phyloP scores from a whole-genome alignment of 2,888 invertebrate species.

The Drosophila differens region DNA sequence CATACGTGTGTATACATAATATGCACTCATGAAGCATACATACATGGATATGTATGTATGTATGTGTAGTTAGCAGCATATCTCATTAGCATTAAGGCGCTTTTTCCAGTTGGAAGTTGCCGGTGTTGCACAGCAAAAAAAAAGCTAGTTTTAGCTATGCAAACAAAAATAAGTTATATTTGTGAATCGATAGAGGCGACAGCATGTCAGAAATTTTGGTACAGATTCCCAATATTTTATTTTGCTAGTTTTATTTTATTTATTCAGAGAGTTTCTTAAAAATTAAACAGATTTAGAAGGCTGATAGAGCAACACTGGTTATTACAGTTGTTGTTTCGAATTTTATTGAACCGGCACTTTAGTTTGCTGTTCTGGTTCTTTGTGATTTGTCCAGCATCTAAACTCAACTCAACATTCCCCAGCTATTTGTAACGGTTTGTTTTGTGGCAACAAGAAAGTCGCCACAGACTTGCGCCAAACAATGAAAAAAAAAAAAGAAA shows the following conservation, averaged over 20 bases:
- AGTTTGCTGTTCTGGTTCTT: conserved; percentile 41
- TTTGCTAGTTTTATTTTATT: neutral
- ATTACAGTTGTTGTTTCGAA: conserved; percentile 20
- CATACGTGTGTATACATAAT: neutral
- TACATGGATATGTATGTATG: conserved; percentile 6
- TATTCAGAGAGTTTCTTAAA: neutral
- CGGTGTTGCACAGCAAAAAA: neutral
- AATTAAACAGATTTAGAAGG: neutral
- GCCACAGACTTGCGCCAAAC: conserved; percentile 10
- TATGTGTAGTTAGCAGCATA: conserved; percentile 23
- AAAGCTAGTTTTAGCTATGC: neutral
- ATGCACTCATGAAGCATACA: neutral
- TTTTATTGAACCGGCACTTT: conserved; percentile 61
- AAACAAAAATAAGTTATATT: neutral
- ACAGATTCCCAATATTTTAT: neutral
- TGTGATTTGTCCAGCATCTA: conserved; percentile 42
- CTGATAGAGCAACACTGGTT: conserved; percentile 9
- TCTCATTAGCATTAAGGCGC: conserved; percentile 71
- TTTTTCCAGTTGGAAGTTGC: conserved; percentile 68
- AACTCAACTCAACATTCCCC: conserved; percentile 49
- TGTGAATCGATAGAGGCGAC: neutral
- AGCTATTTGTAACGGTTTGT: conserved; percentile 69
- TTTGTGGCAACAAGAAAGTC: conserved; percentile 49
- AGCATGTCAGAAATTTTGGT: neutral
- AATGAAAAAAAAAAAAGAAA: neutral